A percentile compares a stretch with the other conserved stretches of the same genome.
Evolutionary conservation across 35 echinoderm and acorn worm species (phyloP).

Genomic region (Eucidaris tribuloides): DNA sequence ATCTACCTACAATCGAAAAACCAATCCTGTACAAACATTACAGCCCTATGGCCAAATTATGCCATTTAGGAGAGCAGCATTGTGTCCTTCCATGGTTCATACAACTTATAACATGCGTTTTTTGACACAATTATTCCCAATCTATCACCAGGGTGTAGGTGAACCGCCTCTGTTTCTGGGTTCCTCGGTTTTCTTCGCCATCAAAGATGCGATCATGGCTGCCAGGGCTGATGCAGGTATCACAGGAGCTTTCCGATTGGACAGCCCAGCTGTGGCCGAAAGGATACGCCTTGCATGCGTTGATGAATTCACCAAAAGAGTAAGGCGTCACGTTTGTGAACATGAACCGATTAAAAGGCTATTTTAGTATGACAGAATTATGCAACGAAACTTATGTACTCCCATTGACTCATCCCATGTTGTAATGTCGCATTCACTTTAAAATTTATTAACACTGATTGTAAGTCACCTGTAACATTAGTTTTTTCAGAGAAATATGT

Average conservation of each 20-base stretch:
- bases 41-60: no score
- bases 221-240: conserved; percentile 77
- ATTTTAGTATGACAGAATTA: background rate
- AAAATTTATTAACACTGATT: background rate
- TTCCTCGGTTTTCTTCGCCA: conserved; percentile 83
- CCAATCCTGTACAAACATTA: no score
- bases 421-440: background rate
- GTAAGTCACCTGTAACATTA: background rate
- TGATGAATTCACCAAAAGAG: conserved; percentile 72
- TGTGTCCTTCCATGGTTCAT: no score
- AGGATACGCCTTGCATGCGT: conserved; percentile 74
- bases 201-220: conserved; percentile 80
- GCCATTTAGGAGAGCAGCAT: no score
- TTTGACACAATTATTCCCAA: no score
- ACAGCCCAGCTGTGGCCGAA: conserved; percentile 77
- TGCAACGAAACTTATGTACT: background rate
- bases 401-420: background rate
- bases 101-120: no score
- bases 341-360: background rate
- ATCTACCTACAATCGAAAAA: no score
- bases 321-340: conserved; percentile 3
- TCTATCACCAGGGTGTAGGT: conserved; percentile 60
- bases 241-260: conserved; percentile 41
- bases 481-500: background rate
- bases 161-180: conserved; percentile 83